These are phyloP conservation scores for Oriolus oriolus DNA, from an alignment of 2,113 vertebrate species.

Conservation along the genomic window DNA sequence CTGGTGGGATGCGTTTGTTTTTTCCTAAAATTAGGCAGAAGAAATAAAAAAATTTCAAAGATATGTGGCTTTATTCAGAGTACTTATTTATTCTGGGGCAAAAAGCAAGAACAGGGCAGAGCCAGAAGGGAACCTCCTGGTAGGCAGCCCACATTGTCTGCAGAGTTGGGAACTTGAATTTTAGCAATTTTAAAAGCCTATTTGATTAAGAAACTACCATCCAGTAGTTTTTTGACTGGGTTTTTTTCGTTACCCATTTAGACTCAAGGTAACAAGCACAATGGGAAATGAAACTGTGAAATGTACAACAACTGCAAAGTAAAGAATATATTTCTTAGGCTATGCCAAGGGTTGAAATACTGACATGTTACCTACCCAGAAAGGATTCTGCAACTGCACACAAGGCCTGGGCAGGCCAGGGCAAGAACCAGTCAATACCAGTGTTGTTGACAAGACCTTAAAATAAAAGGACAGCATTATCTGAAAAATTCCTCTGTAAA, in stretches of 20 bases:
- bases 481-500: background rate
- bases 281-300: background rate
- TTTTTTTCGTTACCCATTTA: background rate
- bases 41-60: background rate
- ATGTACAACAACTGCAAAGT: background rate
- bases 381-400: conserved; percentile 88
- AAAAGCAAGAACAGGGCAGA: background rate
- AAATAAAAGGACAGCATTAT: background rate
- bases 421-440: conserved; percentile 95
- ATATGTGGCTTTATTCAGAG: background rate
- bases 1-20: conserved; percentile 76
- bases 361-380: conserved; percentile 75
- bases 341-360: background rate
- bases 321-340: background rate
- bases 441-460: conserved; percentile 95
- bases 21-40: conserved; percentile 66
- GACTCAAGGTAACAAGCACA: background rate
- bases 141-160: background rate
- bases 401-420: conserved; percentile 91
- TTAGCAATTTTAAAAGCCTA: background rate
- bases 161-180: background rate
- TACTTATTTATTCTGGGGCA: background rate
- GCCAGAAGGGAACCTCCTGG: background rate
- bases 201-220: background rate
- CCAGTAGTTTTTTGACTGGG: background rate